Evolutionary conservation across 1,140 invertebrate genomes (phyloP), one percentile per base, ranked within the genome.

Genomic region (Hycleus cichorii): DNA sequence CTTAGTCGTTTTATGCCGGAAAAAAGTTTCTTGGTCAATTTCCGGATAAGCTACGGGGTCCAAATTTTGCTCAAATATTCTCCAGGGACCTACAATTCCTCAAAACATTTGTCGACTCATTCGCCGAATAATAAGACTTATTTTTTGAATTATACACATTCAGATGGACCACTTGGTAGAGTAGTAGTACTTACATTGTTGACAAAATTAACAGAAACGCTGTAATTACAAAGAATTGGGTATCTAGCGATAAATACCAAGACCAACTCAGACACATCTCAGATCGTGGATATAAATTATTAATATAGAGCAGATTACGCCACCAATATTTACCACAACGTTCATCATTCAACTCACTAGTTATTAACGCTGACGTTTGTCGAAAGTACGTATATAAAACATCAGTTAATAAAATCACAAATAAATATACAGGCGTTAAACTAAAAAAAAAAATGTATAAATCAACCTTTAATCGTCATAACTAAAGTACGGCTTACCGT

Each of bases 241-340:
- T 90, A 69, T 93, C 90, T 54, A 83, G 83, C 10, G 89, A 83
- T 44, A 93, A 65, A 64, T 90, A 92, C 90, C 90, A 93, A 24
- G 85, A 84, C 85, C 88, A 90, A 4, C 81, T 81, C 74, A 90
- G 77, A 64, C 90, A 91, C 76, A 82, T 75, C 27, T 79, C 74
- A 0, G 75, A 67, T 59, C 74, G 73, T 11, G 71, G 63, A 53
- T 75, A 84, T 0, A 84, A 67, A 70, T 82, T 84, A 65, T 83
- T 82, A 46, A 85, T 82, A 60, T 82, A 84, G 10, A 85, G 69
- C 3, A 85, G 38, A 68, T 84, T 84, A 57, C 81, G 74, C 83
- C 82, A 85, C 82, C 83, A 84, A 63, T 83, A 80, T 62, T 80
- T 78, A 0, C 72, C 59, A 59, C 83, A 84, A 25, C 65, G 65